Evolutionary conservation across 2,888 invertebrate species (phyloP), one percentile per base, ranked within the genome.

Genomic region (Aphidius colemani): DNA sequence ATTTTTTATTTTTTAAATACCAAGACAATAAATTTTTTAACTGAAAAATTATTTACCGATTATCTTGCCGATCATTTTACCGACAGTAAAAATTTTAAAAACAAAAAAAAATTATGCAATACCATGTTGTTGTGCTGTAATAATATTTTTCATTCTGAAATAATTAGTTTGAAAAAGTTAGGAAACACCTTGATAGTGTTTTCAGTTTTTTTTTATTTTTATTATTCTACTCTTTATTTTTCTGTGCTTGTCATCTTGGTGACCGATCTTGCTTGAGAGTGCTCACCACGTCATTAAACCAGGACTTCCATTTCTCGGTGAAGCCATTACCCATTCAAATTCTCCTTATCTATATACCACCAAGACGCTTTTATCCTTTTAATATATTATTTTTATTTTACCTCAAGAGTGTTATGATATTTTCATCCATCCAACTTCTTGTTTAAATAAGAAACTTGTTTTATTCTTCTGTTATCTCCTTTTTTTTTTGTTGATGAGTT

Each of bases 261-360:
- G 46, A 40, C 57, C 57, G 57, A 57, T 57, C 57, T 46, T 57
- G 46, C 45, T 39, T 40, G 13, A 61, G 59, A 44, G 30, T 30
- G 30, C 30, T 30, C 30, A 30, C 30, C 67, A 69, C 74, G 69
- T 74, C 73, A 74, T 73, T 74, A 72, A 70, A 67, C 69, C 65
- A 67, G 69, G 68, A 69, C 71, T 18, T 43, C 68, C 72, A 73
- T 70, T 63, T 39, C 45, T 72, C 67, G 71, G 70, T 70, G 71
- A 70, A 68, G 71, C 44, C 74, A 76, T 78, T 75, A 75, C 71
- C 75, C 77, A 77, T 77, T 77, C 77, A 76, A 78, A 78, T 77
- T 55, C 67, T 63, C 59, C 68, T 65, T 67, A 7, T 48, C 44
- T 49, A 59, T 64, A 46, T 61, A 51, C 51, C 63, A 58, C 60